phyloP scores from a whole-genome alignment of 1,140 invertebrate genomes.

The Planococcus citri region DNA sequence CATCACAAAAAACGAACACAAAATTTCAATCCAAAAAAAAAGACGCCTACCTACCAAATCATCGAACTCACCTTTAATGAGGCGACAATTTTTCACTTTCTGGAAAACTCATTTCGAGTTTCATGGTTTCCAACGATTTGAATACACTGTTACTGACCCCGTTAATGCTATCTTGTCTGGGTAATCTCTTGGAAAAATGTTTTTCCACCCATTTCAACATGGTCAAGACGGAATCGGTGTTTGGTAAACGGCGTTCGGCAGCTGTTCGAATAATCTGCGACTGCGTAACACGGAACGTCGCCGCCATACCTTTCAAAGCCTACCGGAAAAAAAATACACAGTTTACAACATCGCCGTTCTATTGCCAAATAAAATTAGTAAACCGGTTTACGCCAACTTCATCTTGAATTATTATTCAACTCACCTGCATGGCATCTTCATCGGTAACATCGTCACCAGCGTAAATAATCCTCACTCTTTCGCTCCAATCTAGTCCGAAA shows the following conservation, averaged over 20 bases:
- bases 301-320: slow-evolving; percentile 78
- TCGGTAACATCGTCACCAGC: slow-evolving; percentile 81
- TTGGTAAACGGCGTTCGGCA: slow-evolving; percentile 69
- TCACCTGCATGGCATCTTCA: slow-evolving; percentile 80
- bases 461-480: slow-evolving; percentile 78
- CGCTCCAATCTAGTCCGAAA: slow-evolving; percentile 82
- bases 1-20: no score
- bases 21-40: no score
- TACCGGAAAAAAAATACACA: slow-evolving; percentile 33
- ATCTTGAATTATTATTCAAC: no score
- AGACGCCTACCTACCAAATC: no score
- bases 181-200: slow-evolving; percentile 60
- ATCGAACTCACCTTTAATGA: not conserved
- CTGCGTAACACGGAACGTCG: slow-evolving; percentile 74
- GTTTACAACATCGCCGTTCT: not conserved
- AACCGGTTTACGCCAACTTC: not conserved
- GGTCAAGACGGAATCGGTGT: slow-evolving; percentile 73
- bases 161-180: slow-evolving; percentile 34
- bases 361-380: not conserved
- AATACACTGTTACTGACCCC: slow-evolving; percentile 22
- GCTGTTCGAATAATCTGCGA: slow-evolving; percentile 73
- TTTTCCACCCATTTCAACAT: slow-evolving; percentile 81
- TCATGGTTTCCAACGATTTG: slow-evolving; percentile 22
- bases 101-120: slow-evolving; percentile 24
- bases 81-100: not conserved